phyloP scores from a whole-genome alignment of 2,888 invertebrate genomes.

The Ernsta delagoae region DNA sequence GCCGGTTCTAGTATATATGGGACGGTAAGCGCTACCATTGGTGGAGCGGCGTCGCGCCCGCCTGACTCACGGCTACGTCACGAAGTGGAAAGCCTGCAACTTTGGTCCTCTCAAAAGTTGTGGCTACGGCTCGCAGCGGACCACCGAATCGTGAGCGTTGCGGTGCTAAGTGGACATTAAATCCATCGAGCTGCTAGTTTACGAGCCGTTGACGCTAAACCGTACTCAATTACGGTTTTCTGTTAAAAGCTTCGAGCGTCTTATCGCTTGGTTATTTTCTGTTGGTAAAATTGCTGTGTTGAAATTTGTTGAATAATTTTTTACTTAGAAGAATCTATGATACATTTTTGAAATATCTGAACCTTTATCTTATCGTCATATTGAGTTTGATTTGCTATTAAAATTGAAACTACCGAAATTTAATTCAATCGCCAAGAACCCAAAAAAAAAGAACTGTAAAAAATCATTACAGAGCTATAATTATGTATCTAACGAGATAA shows the following conservation, averaged over 20 bases:
- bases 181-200: constrained; percentile 12
- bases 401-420: no score
- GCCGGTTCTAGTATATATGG: constrained; percentile 68
- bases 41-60: constrained; percentile 65
- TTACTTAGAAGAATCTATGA: no score
- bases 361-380: no score
- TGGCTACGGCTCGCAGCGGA: neutral
- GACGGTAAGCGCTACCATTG: constrained; percentile 52
- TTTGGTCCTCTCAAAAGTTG: constrained; percentile 46
- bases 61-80: constrained; percentile 60
- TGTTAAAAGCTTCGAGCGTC: neutral
- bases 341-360: no score
- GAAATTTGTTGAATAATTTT: no score
- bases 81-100: constrained; percentile 64
- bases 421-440: no score
- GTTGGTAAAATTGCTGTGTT: no score
- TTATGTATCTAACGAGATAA: no score
- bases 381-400: no score
- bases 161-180: constrained; percentile 16
- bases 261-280: neutral
- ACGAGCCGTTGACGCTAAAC: constrained; percentile 14
- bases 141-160: constrained; percentile 6
- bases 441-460: no score
- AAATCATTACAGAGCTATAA: no score
- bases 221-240: constrained; percentile 8